Evolutionary conservation across 2,888 invertebrate species (phyloP).

Genomic region (Torymus tubicola): DNA sequence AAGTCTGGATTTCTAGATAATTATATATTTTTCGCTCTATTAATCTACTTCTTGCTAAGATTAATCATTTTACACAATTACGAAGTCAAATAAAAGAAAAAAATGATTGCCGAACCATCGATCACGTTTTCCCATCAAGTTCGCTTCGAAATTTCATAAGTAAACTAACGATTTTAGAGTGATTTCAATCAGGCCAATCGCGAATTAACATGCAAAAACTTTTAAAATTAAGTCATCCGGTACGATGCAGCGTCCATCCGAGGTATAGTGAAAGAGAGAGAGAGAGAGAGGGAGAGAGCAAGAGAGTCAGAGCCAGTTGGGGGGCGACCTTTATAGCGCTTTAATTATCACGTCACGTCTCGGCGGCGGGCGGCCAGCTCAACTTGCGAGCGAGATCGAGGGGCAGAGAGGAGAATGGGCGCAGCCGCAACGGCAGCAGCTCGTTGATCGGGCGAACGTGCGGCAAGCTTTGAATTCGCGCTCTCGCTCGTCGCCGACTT

Average conservation of each 20-base stretch:
- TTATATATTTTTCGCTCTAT: no score
- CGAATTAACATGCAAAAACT: constrained; percentile 28
- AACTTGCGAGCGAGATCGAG: constrained; percentile 60
- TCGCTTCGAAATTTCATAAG: neutral
- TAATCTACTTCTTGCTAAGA: no score
- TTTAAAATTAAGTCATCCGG: constrained; percentile 16
- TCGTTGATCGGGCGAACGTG: constrained; percentile 66
- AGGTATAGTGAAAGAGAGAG: no score
- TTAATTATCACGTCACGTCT: constrained; percentile 68
- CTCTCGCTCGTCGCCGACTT: constrained; percentile 61
- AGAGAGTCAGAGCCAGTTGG: neutral
- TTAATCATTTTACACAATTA: no score
- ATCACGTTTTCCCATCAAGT: no score
- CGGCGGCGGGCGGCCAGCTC: constrained; percentile 46
- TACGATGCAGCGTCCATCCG: neutral
- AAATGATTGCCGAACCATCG: no score
- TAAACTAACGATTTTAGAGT: neutral
- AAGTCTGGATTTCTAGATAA: no score
- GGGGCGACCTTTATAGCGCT: constrained; percentile 56
- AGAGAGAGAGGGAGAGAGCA: no score
- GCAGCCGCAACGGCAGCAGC: constrained; percentile 17
- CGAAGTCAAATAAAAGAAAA: no score
- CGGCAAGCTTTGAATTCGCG: constrained; percentile 62
- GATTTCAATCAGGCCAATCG: constrained; percentile 32
- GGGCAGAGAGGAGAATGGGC: no score